Evolutionary conservation across 2,888 invertebrate genomes (phyloP), one percentile per base, ranked within the genome.

Genomic region (Drosophila cyrtoloma): DNA sequence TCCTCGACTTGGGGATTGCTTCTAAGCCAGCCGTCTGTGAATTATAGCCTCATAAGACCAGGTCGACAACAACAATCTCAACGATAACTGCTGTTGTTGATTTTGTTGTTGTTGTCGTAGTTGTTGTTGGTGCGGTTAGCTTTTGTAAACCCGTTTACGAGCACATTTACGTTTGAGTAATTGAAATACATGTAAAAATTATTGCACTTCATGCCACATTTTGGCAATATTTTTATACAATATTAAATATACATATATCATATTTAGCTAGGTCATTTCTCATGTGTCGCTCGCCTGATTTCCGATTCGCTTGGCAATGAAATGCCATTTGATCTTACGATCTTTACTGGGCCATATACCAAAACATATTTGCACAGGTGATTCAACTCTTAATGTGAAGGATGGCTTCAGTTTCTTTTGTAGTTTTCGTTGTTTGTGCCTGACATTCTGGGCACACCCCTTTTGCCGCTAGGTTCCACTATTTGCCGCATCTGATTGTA

Each of bases 21-120:
- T 90, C 90, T 86, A 86, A 90, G 59, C 63, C 86, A 86, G 86
- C 71, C 79, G 90, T 84, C 84, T 89, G 90, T 90, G 74, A 86
- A 86, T 90, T 90, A 86, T 89, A 82, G 67, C 75, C 68, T 71
- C 70, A 72, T 64, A 63, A 73, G 71, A 69, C 62, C 56, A 53
- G 52, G 66, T 61, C 50, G 62, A 59, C 44, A 44, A 30, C 30
- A 57, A 28, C 56, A 37, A 37, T 10, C 16, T 33, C 16, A 55
- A 35, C 14, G 26, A 35, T 55, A 55, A 55, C 55, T 26, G 53
- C 33, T 39, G 51, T 32, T 77, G 30, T 32, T 61, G 56, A 50
- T 44, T 39, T 37, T 42, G 35, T 44, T 59, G 55, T 26, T 68
- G 55, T 39, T 68, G 28, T 33, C 50, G 56, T 53, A 35, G 51